Percentiles rank a stretch among this genome's conserved stretches.
phyloP scores from a whole-genome alignment of 2,888 invertebrate genomes.

The Sphaerophoria taeniata region DNA sequence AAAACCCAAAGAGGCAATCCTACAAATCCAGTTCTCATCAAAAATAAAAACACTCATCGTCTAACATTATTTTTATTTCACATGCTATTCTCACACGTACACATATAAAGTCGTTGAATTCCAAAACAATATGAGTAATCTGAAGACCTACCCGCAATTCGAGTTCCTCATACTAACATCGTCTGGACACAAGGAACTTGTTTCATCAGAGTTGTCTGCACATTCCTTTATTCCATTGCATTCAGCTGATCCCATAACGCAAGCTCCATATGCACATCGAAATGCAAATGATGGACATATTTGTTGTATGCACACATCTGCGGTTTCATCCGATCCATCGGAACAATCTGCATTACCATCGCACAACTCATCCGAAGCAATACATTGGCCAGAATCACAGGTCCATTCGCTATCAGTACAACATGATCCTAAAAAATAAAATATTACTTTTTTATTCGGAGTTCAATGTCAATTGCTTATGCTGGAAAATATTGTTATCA shows the following conservation, averaged over 20 bases:
- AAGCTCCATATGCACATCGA: slow-evolving; percentile 80
- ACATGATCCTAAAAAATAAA: slow-evolving; percentile 21
- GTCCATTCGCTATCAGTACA: slow-evolving; percentile 76
- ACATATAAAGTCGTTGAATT: too few species aligned
- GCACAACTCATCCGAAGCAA: slow-evolving; percentile 76
- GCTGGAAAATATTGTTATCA: background rate
- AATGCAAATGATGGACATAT: slow-evolving; percentile 84
- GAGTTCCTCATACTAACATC: slow-evolving; percentile 27
- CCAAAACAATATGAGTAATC: background rate
- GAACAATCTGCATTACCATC: slow-evolving; percentile 78
- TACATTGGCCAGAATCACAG: slow-evolving; percentile 79
- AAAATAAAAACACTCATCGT: too few species aligned
- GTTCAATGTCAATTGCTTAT: background rate
- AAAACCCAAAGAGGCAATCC: too few species aligned
- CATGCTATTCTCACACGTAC: too few species aligned
- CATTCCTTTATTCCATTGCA: slow-evolving; percentile 76
- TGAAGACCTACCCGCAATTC: slow-evolving; percentile 68
- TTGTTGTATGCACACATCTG: slow-evolving; percentile 77
- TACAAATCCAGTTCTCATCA: too few species aligned
- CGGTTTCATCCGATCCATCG: slow-evolving; percentile 80
- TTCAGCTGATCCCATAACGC: slow-evolving; percentile 67
- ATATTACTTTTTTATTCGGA: background rate
- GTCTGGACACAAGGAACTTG: slow-evolving; percentile 21
- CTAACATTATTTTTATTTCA: too few species aligned
- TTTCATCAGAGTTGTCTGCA: slow-evolving; percentile 76